Conservation (phyloP, 1,140 invertebrate genomes). For the Centruroides vittatus region DNA sequence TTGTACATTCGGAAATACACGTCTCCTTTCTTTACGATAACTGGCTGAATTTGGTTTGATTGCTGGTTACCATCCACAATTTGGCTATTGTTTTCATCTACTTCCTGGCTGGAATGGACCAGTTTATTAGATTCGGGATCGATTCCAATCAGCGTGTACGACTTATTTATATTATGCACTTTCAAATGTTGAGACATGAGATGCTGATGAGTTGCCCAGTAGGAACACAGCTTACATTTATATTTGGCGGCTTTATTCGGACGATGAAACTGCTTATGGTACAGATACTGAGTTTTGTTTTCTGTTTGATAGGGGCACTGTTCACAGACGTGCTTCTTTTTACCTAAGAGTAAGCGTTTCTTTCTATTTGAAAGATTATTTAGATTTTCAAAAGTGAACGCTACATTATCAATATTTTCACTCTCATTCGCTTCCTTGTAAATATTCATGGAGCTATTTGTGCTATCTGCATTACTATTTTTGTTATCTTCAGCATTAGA, state of each 20-base stretch:
- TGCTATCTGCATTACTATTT: not conserved
- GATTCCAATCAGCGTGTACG: not conserved
- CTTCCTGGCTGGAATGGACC: not conserved
- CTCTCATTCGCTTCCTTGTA: not conserved
- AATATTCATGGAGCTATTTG: too few relatives aligned
- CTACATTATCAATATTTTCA: conserved; percentile 14
- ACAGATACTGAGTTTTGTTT: conserved; percentile 66
- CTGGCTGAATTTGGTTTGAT: conserved; percentile 22
- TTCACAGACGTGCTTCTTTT: conserved; percentile 43
- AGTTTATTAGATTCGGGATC: not conserved
- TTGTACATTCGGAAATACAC: conserved; percentile 69
- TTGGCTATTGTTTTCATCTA: not conserved
- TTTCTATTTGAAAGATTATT: not conserved
- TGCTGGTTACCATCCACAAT: not conserved
- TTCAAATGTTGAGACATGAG: conserved; percentile 59
- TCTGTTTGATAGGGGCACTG: conserved; percentile 65
- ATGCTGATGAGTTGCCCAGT: conserved; percentile 63
- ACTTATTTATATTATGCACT: conserved; percentile 46
- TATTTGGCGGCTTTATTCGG: conserved; percentile 41
- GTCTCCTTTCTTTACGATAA: conserved; percentile 53
- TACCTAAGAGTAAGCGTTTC: not conserved
- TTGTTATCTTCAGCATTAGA: conserved; percentile 7
- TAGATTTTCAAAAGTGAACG: not conserved
- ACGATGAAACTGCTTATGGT: conserved; percentile 71
- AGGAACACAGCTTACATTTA: conserved; percentile 63